Conservation (phyloP, 2,113 vertebrate genomes). For the Cynoglossus semilaevis region DNA sequence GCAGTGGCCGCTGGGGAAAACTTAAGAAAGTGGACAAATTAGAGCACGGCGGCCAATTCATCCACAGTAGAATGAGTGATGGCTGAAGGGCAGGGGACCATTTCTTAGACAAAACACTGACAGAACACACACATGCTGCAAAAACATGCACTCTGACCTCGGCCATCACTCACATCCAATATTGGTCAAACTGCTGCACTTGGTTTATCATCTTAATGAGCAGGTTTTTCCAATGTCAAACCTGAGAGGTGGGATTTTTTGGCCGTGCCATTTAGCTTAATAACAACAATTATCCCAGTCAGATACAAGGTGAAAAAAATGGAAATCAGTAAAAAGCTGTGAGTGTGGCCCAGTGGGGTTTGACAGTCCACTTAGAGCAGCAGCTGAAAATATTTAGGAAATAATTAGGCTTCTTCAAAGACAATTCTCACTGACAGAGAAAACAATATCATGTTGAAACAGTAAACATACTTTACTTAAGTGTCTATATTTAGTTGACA, state of each 20-base stretch:
- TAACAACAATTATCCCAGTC: conserved; percentile 23
- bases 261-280: conserved; percentile 23
- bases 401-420: no score
- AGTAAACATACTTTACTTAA: no score
- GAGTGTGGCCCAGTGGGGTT: no score
- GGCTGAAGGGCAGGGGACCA: not conserved
- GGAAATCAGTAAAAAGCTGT: not conserved
- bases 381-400: no score
- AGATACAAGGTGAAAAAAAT: not conserved
- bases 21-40: not conserved
- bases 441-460: no score
- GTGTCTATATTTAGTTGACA: no score
- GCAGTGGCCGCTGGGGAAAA: not conserved
- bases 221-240: conserved; percentile 33
- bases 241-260: conserved; percentile 10
- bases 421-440: no score
- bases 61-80: not conserved
- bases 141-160: conserved; percentile 15
- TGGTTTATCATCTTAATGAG: conserved; percentile 35
- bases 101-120: conserved; percentile 1
- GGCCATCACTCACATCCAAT: conserved; percentile 7
- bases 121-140: conserved; percentile 18
- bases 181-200: conserved; percentile 12
- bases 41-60: no score
- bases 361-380: no score